A percentile compares a stretch with the other conserved stretches of the same genome.
phyloP scores from a whole-genome alignment of 2,113 vertebrate species.

The Galemys pyrenaicus region DNA sequence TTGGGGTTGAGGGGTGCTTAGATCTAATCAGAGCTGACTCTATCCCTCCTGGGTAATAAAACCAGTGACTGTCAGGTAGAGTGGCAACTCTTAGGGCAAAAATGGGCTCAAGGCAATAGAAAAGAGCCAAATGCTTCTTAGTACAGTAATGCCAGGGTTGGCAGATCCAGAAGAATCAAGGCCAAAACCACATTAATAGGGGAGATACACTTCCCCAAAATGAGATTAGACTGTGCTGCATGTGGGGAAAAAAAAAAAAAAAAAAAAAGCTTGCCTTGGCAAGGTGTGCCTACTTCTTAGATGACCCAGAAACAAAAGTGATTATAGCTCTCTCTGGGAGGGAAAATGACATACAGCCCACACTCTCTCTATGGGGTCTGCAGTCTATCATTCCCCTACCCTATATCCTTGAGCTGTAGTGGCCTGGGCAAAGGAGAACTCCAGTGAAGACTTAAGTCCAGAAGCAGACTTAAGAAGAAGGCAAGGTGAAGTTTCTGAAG shows the following conservation, averaged over 20 bases:
- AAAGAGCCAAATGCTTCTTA: background rate
- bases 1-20: background rate
- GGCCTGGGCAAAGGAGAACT: background rate
- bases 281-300: background rate
- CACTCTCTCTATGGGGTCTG: background rate
- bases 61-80: background rate
- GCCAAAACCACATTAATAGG: background rate
- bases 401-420: background rate
- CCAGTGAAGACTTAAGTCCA: too few relatives aligned
- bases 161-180: background rate
- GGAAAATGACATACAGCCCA: background rate
- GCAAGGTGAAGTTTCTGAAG: background rate
- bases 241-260: background rate
- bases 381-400: rapidly evolving
- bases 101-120: background rate
- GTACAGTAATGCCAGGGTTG: background rate
- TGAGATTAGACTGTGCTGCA: background rate
- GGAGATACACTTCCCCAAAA: background rate
- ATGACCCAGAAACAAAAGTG: background rate
- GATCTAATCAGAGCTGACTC: background rate
- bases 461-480: background rate
- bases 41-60: background rate
- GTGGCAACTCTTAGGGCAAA: background rate
- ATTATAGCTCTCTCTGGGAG: background rate
- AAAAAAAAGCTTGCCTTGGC: background rate